Base-by-base conservation (phyloP, 1,140 invertebrate species). In the Xylocopa sonorina region DNA sequence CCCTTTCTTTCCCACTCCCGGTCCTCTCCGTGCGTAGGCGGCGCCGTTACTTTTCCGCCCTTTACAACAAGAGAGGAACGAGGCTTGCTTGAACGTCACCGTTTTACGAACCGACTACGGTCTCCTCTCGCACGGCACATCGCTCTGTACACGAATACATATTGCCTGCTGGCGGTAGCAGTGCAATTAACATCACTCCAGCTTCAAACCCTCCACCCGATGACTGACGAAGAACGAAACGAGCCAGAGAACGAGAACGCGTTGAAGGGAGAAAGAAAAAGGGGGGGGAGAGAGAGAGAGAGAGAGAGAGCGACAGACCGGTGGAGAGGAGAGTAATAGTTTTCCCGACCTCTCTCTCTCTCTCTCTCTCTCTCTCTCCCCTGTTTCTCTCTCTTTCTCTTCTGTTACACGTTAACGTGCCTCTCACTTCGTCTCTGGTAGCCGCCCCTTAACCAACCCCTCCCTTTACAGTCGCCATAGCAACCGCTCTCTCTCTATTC, bases 141-240 rank as follows among this genome's bases (percentile, higher is more conserved):
- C 75, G 71, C 76, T 84, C 83, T 81, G 72, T 82, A 73, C 85
- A 83, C 74, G 85, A 84, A 87, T 87, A 86, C 85, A 84, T 87
- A 87, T 87, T 87, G 84, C 85, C 85, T 87, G 69, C 84, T 86
- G 84, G 84, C 85, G 64, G 85, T 87, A 86, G 85, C 85, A 62
- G 83, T 77, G 85, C 88, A 89, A 89, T 89, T 89, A 89, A 85
- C 87, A 87, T 85, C 83, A 83, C 87, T 88, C 86, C 68, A 58
- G 71, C 69, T 74, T 86, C 78, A 82, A 87, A 83, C 85, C 81
- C 83, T 78, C 81, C 46, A n/a, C 24, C 68, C 64, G 53, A 74
- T 63, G 48, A 57, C 69, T 51, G 66, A 66, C 63, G 67, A 73
- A 76, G 74, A 53, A 55, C 48, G 72, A 87, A 81, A 83, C 67